Conservation (phyloP, 2,888 invertebrate genomes). For the Bombylius discolor region DNA sequence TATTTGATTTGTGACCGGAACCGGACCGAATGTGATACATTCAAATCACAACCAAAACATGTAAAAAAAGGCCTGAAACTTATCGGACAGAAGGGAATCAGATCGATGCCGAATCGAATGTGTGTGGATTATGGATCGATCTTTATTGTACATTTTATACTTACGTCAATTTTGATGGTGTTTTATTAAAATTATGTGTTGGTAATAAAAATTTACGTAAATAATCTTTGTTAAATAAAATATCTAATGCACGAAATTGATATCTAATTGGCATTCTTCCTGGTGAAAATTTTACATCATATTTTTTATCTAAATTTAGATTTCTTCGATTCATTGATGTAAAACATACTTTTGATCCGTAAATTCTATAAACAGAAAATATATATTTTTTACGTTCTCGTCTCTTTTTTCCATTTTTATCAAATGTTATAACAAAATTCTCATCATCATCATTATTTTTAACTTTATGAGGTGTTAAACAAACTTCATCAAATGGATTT, state of each 20-base stretch:
- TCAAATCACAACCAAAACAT: no score
- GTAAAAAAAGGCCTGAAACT: no score
- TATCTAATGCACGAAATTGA: conserved; percentile 26
- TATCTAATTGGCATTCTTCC: conserved; percentile 22
- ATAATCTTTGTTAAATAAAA: conserved; percentile 11
- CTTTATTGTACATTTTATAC: neutral
- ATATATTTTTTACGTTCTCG: neutral
- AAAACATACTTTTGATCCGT: neutral
- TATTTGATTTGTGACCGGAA: no score
- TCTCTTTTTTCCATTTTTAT: neutral
- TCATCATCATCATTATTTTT: neutral
- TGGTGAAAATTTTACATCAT: conserved; percentile 23
- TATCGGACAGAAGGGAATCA: no score
- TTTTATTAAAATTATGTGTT: neutral
- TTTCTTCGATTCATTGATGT: neutral
- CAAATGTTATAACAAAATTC: neutral
- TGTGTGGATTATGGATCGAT: no score
- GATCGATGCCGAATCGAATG: no score
- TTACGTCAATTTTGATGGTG: conserved; percentile 1
- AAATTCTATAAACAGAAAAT: neutral
- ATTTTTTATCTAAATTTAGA: neutral
- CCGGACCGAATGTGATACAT: no score
- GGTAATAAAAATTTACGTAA: conserved; percentile 7
- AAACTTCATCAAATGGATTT: neutral
- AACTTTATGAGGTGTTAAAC: neutral